These are phyloP conservation scores for Athalia cordata DNA, from an alignment of 2,888 invertebrate species.

Conservation along the genomic window DNA sequence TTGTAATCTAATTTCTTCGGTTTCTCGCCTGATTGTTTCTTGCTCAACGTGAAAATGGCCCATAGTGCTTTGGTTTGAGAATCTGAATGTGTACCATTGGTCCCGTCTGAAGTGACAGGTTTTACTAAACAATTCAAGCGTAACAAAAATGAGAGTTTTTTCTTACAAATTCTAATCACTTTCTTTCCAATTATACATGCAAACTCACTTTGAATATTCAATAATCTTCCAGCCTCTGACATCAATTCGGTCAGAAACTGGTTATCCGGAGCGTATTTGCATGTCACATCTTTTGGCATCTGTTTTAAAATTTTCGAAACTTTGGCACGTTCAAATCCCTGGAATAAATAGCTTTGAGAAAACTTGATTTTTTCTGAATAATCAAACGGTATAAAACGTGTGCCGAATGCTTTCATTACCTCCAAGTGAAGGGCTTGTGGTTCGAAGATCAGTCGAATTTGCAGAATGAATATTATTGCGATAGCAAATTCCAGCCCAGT, in stretches of 20 bases:
- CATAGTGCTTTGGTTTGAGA: conserved; percentile 47
- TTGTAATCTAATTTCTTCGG: conserved; percentile 52
- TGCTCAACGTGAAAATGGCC: conserved; percentile 50
- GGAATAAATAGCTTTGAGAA: not conserved
- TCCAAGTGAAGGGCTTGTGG: conserved; percentile 50
- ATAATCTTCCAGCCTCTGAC: conserved; percentile 47
- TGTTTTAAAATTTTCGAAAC: conserved; percentile 34
- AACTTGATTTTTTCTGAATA: not conserved
- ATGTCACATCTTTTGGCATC: conserved; percentile 47
- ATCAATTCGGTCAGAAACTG: conserved; percentile 52
- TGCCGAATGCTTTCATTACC: conserved; percentile 36
- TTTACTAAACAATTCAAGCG: conserved; percentile 44
- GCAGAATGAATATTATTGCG: conserved; percentile 51
- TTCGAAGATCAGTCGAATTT: conserved; percentile 56
- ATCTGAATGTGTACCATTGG: conserved; percentile 31
- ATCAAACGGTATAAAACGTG: not conserved
- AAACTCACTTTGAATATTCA: conserved; percentile 47
- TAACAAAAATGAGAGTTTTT: not conserved
- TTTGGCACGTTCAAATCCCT: conserved; percentile 4
- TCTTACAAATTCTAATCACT: not conserved
- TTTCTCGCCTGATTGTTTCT: not conserved
- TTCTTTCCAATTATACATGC: not conserved
- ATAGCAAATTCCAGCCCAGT: conserved; percentile 51
- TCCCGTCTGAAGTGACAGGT: conserved; percentile 43
- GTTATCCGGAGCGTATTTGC: conserved; percentile 51